phyloP scores from a whole-genome alignment of 2,888 invertebrate species.

The Catocala sponsa region DNA sequence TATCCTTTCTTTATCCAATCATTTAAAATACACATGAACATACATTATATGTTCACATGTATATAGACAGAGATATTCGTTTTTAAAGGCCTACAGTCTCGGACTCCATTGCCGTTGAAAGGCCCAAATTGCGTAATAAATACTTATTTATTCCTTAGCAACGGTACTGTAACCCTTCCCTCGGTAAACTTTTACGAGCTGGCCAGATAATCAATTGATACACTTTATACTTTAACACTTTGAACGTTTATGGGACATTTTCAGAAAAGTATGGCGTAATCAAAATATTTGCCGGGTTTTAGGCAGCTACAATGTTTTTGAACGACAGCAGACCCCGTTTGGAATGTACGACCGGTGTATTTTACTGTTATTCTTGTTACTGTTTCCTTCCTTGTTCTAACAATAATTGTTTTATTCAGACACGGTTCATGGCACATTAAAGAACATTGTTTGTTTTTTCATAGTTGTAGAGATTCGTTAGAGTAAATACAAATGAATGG shows the following conservation, averaged over 20 bases:
- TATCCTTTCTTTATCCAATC: no score
- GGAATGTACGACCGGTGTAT: neutral
- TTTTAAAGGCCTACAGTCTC: slow-evolving; percentile 21
- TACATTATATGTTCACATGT: neutral
- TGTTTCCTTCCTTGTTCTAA: neutral
- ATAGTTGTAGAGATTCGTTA: no score
- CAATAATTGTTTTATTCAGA: no score
- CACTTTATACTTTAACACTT: slow-evolving; percentile 43
- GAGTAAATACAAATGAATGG: no score
- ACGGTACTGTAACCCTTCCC: slow-evolving; percentile 38
- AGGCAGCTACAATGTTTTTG: neutral
- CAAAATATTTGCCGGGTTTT: slow-evolving; percentile 3
- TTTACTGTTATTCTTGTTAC: neutral
- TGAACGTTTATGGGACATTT: slow-evolving; percentile 27
- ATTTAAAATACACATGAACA: slow-evolving; percentile 4
- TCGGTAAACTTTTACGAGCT: slow-evolving; percentile 48
- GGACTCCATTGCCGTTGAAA: slow-evolving; percentile 29
- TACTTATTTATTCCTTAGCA: slow-evolving; percentile 47
- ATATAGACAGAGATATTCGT: slow-evolving; percentile 2
- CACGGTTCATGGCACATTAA: no score
- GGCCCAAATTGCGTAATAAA: slow-evolving; percentile 45
- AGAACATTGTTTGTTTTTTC: no score
- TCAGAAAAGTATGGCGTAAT: slow-evolving; percentile 25
- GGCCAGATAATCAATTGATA: slow-evolving; percentile 47
- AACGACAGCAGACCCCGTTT: no score